Percentiles rank a stretch among this genome's conserved stretches.
phyloP scores from a whole-genome alignment of 2,888 invertebrate species.

The Pachliopta kotzebuea region DNA sequence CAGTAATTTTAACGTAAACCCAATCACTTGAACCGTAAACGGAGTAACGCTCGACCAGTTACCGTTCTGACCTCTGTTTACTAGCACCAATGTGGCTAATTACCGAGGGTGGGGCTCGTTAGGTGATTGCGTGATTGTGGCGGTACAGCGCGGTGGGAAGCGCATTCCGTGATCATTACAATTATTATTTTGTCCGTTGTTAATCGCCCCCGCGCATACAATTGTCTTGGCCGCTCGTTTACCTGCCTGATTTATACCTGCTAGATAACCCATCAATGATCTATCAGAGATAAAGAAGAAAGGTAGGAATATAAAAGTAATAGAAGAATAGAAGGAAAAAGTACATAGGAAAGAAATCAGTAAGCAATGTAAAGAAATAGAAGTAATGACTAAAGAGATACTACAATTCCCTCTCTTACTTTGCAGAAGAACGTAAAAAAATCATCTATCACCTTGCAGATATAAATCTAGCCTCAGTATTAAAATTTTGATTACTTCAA shows the following conservation, averaged over 20 bases:
- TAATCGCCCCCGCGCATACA: slow-evolving; percentile 23
- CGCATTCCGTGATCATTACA: slow-evolving; percentile 33
- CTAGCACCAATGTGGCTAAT: slow-evolving; percentile 17
- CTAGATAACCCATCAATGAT: not conserved
- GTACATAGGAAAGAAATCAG: too few species aligned
- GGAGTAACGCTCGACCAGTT: slow-evolving; percentile 6
- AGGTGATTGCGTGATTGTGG: slow-evolving; percentile 14
- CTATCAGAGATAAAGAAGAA: too few species aligned
- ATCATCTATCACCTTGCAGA: too few species aligned
- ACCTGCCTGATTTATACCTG: slow-evolving; percentile 11
- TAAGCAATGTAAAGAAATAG: too few species aligned
- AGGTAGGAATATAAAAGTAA: too few species aligned
- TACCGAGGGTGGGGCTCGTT: slow-evolving; percentile 23
- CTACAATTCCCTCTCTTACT: too few species aligned
- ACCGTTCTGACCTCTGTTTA: slow-evolving; percentile 9
- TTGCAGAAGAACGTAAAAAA: too few species aligned
- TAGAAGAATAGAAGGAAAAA: too few species aligned
- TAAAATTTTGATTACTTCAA: too few species aligned
- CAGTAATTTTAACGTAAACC: too few species aligned
- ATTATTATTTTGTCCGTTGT: slow-evolving; percentile 28
- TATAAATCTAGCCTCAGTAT: too few species aligned
- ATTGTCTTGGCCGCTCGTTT: slow-evolving; percentile 21
- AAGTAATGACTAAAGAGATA: too few species aligned
- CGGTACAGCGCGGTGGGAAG: slow-evolving; percentile 32
- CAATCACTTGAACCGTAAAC: not conserved